Base-by-base conservation (phyloP, 1,140 invertebrate genomes). In the Argopecten irradians region DNA sequence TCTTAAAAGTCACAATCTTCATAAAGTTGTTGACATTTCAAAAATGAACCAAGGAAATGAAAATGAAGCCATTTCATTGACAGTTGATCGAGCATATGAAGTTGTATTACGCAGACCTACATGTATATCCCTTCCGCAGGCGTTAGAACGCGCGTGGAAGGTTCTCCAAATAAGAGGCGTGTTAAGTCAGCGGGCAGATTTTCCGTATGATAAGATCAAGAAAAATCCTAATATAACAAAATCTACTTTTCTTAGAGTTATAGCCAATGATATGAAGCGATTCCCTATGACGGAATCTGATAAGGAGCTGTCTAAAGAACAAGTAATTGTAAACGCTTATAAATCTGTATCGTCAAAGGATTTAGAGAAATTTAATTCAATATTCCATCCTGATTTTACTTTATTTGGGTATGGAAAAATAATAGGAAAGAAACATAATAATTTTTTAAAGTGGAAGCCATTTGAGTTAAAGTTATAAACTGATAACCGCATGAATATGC, bases 261-360 rank as follows among this genome's bases (percentile, higher is more conserved):
- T 94, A 97, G 97, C 3, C 97, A 28, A 86, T 32, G 85, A 86
- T 13, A 71, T 34, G 34, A 32, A 28, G 32, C 33, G 22, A 22
- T 32, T 32, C 3, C 39, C 33, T 16, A 71, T 87, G 36, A 71
- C 22, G 3, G 71, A 82, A 33, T 5, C 22, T 1, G 55, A 16
- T 33, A 87, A 71, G 34, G n/a, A 19, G 33, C 22, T 39, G 33
- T 34, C 39, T 11, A 87, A 22, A 33, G 11, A 82, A 34, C 13
- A 87, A n/a, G 41, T 34, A 9, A 87, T 71, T 71, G 11, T 34
- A 5, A 71, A 87, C 19, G 41, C 41, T 87, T 87, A 34, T 34
- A 46, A 41, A 28, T 34, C 13, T 87, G 41, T 87, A 14, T 34
- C 43, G 22, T 16, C 22, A 13, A 71, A 32, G 14, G 55, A 55